These are phyloP conservation scores for Anguilla anguilla DNA, from an alignment of 2,797 vertebrate species.

Conservation along the genomic window DNA sequence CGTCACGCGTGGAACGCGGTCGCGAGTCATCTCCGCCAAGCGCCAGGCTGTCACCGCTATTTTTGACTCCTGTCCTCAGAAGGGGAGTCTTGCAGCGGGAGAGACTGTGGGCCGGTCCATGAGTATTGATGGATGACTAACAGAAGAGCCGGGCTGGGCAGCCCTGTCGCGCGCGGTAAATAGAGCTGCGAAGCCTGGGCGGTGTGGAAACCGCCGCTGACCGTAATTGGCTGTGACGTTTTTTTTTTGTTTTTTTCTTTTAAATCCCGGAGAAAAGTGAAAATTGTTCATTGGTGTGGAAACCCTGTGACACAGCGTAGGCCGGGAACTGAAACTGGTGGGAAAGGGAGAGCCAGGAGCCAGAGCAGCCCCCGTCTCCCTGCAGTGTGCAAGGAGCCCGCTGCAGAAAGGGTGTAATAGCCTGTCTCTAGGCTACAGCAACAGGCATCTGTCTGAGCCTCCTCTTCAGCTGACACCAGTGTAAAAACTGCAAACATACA, in stretches of 20 bases:
- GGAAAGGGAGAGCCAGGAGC: background rate
- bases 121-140: background rate
- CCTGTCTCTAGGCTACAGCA: conserved; percentile 21
- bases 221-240: background rate
- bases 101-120: background rate
- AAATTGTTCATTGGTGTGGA: background rate
- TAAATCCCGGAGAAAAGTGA: background rate
- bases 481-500: background rate
- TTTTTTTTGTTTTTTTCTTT: background rate
- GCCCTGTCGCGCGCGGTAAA: background rate
- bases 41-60: background rate
- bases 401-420: conserved; percentile 25
- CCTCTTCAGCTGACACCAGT: conserved; percentile 1
- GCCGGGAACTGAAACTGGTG: background rate
- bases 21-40: background rate
- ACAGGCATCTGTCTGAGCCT: conserved; percentile 27
- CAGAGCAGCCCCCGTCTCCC: background rate
- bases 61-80: background rate
- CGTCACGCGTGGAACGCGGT: background rate
- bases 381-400: background rate
- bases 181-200: background rate
- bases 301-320: background rate
- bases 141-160: background rate
- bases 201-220: background rate
- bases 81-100: too few relatives aligned